A percentile compares a stretch with the other conserved stretches of the same genome.
phyloP scores from a whole-genome alignment of 2,113 vertebrate species.

The Cephalopterus ornatus region DNA sequence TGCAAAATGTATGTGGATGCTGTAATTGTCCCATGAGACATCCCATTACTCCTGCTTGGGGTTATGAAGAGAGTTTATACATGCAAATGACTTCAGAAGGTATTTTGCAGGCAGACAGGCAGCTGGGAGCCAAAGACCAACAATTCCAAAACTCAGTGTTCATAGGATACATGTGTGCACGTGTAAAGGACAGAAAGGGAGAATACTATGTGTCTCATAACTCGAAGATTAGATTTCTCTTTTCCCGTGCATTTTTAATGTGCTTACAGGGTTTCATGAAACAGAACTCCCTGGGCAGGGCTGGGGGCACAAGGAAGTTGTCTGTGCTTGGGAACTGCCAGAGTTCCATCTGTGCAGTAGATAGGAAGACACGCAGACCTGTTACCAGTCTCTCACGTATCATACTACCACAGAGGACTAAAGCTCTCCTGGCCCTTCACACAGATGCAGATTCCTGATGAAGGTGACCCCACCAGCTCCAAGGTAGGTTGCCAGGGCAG shows the following conservation, averaged over 20 bases:
- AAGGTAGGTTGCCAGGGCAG: not conserved
- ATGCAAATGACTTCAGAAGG: not conserved
- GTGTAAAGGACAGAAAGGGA: not conserved
- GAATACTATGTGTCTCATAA: not conserved
- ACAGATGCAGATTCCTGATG: rapidly evolving
- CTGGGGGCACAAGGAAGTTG: not conserved
- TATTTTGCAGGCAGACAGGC: not conserved
- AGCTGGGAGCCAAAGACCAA: not conserved
- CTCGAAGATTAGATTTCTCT: not conserved
- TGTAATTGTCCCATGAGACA: not conserved
- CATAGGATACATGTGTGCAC: not conserved
- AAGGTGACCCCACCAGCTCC: not conserved
- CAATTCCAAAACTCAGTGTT: not conserved
- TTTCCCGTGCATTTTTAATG: not conserved
- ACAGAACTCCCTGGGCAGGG: not conserved
- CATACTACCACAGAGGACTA: rapidly evolving
- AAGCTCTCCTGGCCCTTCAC: not conserved
- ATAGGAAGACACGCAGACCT: not conserved
- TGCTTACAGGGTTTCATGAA: not conserved
- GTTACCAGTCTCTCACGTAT: rapidly evolving
- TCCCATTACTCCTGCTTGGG: not conserved
- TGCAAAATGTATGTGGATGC: not conserved
- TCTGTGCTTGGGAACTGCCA: not conserved
- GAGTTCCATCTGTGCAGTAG: not conserved
- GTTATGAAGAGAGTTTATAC: not conserved